A percentile compares a stretch with the other conserved stretches of the same genome.
Conservation (phyloP, 2,113 vertebrate genomes). For the Harpagus bidentatus region DNA sequence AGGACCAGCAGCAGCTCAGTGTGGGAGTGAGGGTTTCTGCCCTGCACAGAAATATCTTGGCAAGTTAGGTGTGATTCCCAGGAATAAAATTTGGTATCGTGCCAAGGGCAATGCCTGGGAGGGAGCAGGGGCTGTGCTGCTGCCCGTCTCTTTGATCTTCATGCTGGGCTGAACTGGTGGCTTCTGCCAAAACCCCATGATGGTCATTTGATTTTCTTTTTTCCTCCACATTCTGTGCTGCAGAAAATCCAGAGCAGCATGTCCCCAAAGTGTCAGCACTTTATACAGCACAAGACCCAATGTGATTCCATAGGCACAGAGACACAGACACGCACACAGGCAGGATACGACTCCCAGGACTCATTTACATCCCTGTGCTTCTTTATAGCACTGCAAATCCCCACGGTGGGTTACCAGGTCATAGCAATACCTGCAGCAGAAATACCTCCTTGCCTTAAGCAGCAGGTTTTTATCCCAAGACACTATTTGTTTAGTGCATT, state of each 20-base stretch:
- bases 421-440: neutral
- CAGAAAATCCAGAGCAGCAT: neutral
- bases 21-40: neutral
- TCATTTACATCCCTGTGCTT: neutral
- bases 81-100: neutral
- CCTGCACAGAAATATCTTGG: neutral
- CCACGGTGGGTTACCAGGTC: neutral
- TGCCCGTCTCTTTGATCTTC: neutral
- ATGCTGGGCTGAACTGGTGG: neutral
- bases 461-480: neutral
- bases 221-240: neutral
- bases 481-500: neutral
- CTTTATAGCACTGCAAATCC: neutral
- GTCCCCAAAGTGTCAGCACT: neutral
- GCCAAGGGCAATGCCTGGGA: neutral
- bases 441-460: neutral
- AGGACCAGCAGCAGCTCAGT: neutral
- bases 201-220: neutral
- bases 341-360: neutral
- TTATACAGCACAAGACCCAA: neutral
- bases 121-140: neutral
- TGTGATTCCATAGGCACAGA: neutral
- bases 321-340: accelerated
- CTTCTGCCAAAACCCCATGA: neutral
- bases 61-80: neutral